Percentiles rank a stretch among this genome's conserved stretches.
Conservation (phyloP, 2,888 invertebrate species). For the Sarcophaga carnaria region DNA sequence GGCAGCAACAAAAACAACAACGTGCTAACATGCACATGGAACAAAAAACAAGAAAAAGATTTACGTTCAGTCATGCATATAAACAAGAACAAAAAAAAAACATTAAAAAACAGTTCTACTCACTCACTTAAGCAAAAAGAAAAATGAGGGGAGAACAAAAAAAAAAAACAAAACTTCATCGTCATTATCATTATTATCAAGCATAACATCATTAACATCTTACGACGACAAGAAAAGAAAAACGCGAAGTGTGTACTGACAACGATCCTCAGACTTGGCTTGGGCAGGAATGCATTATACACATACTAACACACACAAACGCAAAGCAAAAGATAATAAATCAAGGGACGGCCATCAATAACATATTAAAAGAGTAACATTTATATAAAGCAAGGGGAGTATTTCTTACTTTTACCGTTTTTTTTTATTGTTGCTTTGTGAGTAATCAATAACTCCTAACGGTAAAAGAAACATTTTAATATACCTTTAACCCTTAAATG, state of each 20-base stretch:
- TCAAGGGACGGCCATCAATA: too few species aligned
- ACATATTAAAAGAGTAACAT: too few species aligned
- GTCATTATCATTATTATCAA: conserved; percentile 29
- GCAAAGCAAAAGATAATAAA: too few species aligned
- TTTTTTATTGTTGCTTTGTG: too few species aligned
- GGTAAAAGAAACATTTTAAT: too few species aligned
- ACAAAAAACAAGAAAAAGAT: conserved; percentile 8
- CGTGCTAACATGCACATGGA: background rate
- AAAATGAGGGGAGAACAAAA: background rate
- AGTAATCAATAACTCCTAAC: too few species aligned
- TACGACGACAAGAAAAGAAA: conserved; percentile 16
- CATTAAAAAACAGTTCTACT: background rate
- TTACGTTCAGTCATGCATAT: conserved; percentile 22
- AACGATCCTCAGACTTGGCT: conserved; percentile 36
- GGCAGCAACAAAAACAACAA: conserved; percentile 14
- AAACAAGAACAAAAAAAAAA: conserved; percentile 28
- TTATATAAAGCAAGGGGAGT: too few species aligned
- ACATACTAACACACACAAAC: background rate
- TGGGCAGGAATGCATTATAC: conserved; percentile 15
- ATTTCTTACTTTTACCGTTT: too few species aligned
- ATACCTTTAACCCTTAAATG: too few species aligned
- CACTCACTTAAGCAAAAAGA: background rate
- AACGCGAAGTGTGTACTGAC: conserved; percentile 16
- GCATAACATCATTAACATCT: conserved; percentile 21
- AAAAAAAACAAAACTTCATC: conserved; percentile 4